These are phyloP conservation scores for Pelmatolapia mariae DNA, from an alignment of 2,113 vertebrate genomes.

Conservation along the genomic window DNA sequence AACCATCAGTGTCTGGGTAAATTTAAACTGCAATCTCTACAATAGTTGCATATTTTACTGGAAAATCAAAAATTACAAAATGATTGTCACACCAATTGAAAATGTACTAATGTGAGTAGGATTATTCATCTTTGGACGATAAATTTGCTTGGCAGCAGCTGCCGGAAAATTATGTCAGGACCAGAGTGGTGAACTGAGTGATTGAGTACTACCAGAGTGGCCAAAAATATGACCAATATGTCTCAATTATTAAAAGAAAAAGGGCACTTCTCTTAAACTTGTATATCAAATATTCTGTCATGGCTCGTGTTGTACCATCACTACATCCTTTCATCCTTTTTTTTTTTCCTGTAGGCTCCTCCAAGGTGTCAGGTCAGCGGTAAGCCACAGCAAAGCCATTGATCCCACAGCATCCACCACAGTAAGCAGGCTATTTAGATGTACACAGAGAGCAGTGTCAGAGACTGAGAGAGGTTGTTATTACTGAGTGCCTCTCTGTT, in stretches of 20 bases:
- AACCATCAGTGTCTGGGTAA: neutral
- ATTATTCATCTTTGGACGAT: neutral
- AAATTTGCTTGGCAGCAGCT: neutral
- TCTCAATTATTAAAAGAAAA: neutral
- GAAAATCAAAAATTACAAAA: neutral
- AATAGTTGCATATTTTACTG: neutral
- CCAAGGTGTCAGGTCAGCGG: constrained; percentile 27
- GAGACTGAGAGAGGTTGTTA: constrained; percentile 49
- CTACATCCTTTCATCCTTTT: neutral
- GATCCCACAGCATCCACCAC: constrained; percentile 18
- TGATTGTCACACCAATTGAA: neutral
- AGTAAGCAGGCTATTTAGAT: constrained; percentile 48
- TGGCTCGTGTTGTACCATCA: neutral
- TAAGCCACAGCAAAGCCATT: constrained; percentile 28
- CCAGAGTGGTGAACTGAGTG: neutral
- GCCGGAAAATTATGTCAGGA: neutral
- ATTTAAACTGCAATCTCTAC: neutral
- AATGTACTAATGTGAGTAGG: neutral
- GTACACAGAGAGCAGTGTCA: constrained; percentile 35
- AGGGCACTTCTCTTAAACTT: neutral
- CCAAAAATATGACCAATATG: neutral
- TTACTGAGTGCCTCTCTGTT: constrained; percentile 53
- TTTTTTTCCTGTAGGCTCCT: neutral
- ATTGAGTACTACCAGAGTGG: neutral
- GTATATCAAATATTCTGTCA: neutral